Percentiles rank a stretch among this genome's conserved stretches.
Conservation (phyloP, 2,797 vertebrate genomes). For the Salmo trutta region DNA sequence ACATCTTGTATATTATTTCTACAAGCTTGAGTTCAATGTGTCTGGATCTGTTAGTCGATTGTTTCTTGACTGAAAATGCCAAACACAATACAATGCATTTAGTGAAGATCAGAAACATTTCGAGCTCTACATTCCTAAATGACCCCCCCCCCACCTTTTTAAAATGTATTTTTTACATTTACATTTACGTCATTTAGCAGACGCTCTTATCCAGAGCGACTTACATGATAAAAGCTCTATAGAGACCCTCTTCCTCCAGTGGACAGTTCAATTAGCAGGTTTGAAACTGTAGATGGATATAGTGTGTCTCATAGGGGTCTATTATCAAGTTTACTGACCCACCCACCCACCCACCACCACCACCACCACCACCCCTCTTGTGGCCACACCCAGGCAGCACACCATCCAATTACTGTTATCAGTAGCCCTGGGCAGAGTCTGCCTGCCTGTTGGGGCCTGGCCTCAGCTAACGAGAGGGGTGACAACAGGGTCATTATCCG, state of each 20-base stretch:
- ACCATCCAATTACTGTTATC: not conserved
- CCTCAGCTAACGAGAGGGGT: slow-evolving; percentile 47
- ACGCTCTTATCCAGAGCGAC: too few species aligned
- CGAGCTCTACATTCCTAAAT: not conserved
- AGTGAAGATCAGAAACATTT: not conserved
- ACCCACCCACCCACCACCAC: slow-evolving; percentile 74
- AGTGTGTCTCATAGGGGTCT: slow-evolving; percentile 68
- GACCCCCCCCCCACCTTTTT: not conserved
- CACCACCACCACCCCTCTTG: slow-evolving; percentile 71
- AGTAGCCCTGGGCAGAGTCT: slow-evolving; percentile 23
- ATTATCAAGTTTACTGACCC: slow-evolving; percentile 77
- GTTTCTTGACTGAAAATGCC: not conserved
- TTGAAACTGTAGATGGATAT: slow-evolving; percentile 80
- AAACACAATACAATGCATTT: not conserved
- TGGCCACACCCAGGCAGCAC: slow-evolving; percentile 80
- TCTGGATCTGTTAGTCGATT: not conserved
- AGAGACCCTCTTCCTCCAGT: slow-evolving; percentile 29
- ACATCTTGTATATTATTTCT: not conserved
- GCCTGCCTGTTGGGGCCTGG: slow-evolving; percentile 69
- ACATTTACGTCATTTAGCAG: too few species aligned
- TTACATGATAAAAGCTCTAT: not conserved
- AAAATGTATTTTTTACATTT: not conserved
- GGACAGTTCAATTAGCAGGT: slow-evolving; percentile 72
- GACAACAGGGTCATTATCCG: slow-evolving; percentile 69
- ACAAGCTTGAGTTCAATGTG: not conserved